These are phyloP conservation scores for Drosophila lacteicornis DNA, from an alignment of 1,140 invertebrate species.

Conservation along the genomic window DNA sequence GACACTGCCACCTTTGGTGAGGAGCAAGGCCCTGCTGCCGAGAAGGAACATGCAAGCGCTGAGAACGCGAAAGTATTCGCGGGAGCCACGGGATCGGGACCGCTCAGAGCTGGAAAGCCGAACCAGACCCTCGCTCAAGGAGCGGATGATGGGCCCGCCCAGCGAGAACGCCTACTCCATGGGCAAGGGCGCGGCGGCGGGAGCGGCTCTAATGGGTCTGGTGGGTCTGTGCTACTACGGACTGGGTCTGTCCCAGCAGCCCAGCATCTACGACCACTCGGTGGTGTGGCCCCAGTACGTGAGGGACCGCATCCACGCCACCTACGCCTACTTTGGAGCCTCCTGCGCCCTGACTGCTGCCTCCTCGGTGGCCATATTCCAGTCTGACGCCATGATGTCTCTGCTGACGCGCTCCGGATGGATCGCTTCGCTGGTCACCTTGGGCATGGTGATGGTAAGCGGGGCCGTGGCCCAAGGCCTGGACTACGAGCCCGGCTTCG, in stretches of 20 bases:
- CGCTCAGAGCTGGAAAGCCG: slow-evolving; percentile 51
- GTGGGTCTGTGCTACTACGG: slow-evolving; percentile 98
- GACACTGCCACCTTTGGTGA: not conserved
- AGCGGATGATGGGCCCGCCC: slow-evolving; percentile 78
- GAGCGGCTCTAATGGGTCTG: slow-evolving; percentile 94
- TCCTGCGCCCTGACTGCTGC: slow-evolving; percentile 93
- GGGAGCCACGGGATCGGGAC: slow-evolving; percentile 39
- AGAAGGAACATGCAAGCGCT: slow-evolving; percentile 7
- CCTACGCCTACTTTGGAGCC: slow-evolving; percentile 97
- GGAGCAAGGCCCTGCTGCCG: slow-evolving; percentile 12
- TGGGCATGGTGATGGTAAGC: slow-evolving; percentile 95
- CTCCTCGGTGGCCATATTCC: slow-evolving; percentile 91
- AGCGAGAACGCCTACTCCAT: slow-evolving; percentile 89
- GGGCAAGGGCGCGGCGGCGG: slow-evolving; percentile 94
- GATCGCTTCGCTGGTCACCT: slow-evolving; percentile 90
- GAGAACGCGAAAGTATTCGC: slow-evolving; percentile 48
- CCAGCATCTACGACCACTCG: slow-evolving; percentile 93
- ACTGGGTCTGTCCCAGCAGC: slow-evolving; percentile 91
- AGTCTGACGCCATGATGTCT: slow-evolving; percentile 91
- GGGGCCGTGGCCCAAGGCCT: slow-evolving; percentile 92
- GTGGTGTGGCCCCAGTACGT: slow-evolving; percentile 98
- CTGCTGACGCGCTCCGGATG: slow-evolving; percentile 91
- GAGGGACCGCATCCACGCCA: slow-evolving; percentile 93
- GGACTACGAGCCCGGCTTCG: slow-evolving; percentile 93
- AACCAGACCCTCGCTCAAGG: slow-evolving; percentile 65